Percentiles rank a stretch among this genome's conserved stretches.
phyloP scores from a whole-genome alignment of 2,797 vertebrate species.

The Trachurus trachurus region DNA sequence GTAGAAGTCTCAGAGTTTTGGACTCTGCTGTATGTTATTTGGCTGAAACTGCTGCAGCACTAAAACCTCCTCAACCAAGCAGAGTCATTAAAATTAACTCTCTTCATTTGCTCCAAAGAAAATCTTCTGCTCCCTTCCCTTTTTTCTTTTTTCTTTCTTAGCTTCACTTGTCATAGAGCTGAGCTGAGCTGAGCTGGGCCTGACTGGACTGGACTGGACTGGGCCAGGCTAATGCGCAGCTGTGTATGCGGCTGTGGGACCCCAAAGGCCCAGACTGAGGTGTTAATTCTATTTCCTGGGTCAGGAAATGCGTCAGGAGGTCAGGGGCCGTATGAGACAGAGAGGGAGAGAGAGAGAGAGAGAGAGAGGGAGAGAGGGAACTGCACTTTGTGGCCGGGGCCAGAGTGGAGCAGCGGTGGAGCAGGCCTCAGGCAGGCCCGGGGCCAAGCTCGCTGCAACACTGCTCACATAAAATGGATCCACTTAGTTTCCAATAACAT shows the following conservation, averaged over 20 bases:
- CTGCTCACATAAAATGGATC: conserved; percentile 70
- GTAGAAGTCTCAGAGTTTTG: no score
- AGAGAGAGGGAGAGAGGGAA: no score
- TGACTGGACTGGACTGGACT: conserved; percentile 31
- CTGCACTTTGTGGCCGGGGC: no score
- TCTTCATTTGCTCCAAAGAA: conserved; percentile 29
- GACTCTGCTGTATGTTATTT: conserved; percentile 43
- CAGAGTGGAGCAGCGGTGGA: conserved; percentile 19
- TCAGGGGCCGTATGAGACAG: conserved; percentile 76
- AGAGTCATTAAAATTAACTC: conserved; percentile 47
- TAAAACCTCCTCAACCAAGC: conserved; percentile 46
- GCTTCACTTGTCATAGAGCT: conserved; percentile 32
- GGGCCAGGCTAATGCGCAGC: conserved; percentile 71
- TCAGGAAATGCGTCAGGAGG: conserved; percentile 85
- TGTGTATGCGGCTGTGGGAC: conserved; percentile 74
- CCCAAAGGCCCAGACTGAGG: conserved; percentile 73
- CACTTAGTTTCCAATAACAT: conserved; percentile 74
- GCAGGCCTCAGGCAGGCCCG: conserved; percentile 50
- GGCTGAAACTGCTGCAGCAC: conserved; percentile 45
- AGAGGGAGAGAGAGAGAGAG: no score
- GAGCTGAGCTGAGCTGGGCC: conserved; percentile 24
- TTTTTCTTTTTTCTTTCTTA: background rate
- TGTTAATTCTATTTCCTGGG: conserved; percentile 90
- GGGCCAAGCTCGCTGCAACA: conserved; percentile 63
- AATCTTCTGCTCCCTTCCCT: conserved; percentile 9